Evolutionary conservation across 2,888 invertebrate genomes (phyloP), one percentile per base, ranked within the genome.

Genomic region (Temnothorax rugatulus): DNA sequence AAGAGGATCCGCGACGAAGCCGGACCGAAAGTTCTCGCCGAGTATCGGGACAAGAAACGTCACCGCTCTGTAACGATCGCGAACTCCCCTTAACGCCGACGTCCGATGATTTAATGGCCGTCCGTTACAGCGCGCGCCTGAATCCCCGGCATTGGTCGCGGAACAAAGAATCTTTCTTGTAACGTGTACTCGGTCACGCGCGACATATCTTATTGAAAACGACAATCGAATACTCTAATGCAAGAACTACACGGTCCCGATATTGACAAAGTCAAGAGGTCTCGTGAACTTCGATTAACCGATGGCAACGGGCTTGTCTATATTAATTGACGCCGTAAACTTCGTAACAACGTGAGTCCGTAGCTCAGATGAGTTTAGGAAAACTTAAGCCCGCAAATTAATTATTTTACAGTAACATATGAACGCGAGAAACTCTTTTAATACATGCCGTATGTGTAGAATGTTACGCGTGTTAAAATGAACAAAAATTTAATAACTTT

Each of bases 21-120:
- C 76, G 86, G 63, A 84, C 68, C 81, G 84, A 86, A 87, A 85
- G 84, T 69, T 81, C 59, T 47, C 63, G 77, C 52, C 69, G 83
- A 69, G 77, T 47, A 79, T 69, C 68, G 77, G 68, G 50, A 66
- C 83, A 83, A 83, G 83, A 83, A 83, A 79, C 25, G 77, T 83
- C 77, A 79, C 25, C 66, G 82, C 25, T 38, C 25, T 38, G 77
- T 66, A 82, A 82, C 82, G 82, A 82, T 76, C 54, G 75, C 82
- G 41, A 59, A 59, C 47, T 81, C 74, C 34, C 59, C 79, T 73
- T 81, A 81, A 59, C 79, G 44, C 74, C 74, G 79, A 81, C 73
- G 59, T 59, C 59, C 74, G 59, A 73, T 81, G 79, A 81, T 81
- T 81, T 81, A 81, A 59, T 73, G 79, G 73, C 79, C 79, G 79